Percentiles rank a stretch among this genome's conserved stretches.
These are phyloP conservation scores for Euproctis similis DNA, from an alignment of 2,888 invertebrate species.

Conservation along the genomic window DNA sequence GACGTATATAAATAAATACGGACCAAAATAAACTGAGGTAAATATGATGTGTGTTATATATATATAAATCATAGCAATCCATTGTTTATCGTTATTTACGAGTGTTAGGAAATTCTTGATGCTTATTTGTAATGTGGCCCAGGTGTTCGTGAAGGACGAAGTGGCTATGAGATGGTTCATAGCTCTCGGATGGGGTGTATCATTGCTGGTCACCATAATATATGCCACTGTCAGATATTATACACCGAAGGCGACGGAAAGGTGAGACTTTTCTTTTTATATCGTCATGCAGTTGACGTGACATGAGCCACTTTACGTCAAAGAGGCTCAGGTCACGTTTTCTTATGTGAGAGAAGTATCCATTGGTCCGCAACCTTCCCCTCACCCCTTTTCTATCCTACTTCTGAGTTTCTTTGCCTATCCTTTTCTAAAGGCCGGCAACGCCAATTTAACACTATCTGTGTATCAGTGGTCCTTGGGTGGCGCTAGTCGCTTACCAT, in stretches of 20 bases:
- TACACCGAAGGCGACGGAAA: slow-evolving; percentile 65
- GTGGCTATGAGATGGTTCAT: slow-evolving; percentile 82
- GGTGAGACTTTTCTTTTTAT: slow-evolving; percentile 40
- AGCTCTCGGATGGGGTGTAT: slow-evolving; percentile 80
- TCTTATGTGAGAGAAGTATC: too few species aligned
- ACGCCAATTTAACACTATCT: too few species aligned
- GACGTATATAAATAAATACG: too few species aligned
- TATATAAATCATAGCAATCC: slow-evolving; percentile 4
- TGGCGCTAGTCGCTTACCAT: too few species aligned
- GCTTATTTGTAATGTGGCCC: slow-evolving; percentile 7
- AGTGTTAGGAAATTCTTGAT: slow-evolving; percentile 11
- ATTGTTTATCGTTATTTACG: slow-evolving; percentile 12
- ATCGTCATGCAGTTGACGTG: too few species aligned
- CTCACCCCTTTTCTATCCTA: too few species aligned
- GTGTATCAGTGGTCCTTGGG: too few species aligned
- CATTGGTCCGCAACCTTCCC: too few species aligned
- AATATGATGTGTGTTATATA: not conserved
- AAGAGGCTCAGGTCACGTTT: too few species aligned
- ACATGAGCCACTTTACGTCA: too few species aligned
- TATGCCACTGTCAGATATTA: slow-evolving; percentile 57
- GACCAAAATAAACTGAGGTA: slow-evolving; percentile 2
- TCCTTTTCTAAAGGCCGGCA: too few species aligned
- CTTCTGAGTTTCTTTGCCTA: too few species aligned
- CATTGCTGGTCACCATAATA: slow-evolving; percentile 63
- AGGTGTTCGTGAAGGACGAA: slow-evolving; percentile 84